These are phyloP conservation scores for Phainopepla nitens DNA, from an alignment of 2,113 vertebrate genomes.

Conservation along the genomic window DNA sequence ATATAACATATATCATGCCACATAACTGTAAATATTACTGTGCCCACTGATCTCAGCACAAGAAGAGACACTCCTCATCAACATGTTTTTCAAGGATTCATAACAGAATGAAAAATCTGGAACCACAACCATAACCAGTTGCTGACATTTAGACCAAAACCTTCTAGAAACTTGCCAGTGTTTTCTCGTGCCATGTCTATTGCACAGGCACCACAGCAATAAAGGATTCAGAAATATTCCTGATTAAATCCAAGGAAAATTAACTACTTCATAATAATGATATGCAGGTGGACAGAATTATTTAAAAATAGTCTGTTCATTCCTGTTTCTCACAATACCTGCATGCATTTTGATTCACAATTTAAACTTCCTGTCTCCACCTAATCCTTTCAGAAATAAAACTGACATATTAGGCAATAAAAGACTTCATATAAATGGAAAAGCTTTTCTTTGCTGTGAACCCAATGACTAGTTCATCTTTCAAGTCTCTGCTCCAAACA, in stretches of 20 bases:
- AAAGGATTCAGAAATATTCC: background rate
- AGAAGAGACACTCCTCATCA: background rate
- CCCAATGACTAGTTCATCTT: background rate
- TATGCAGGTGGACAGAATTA: background rate
- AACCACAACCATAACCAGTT: background rate
- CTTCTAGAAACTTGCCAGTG: background rate
- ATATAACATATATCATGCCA: background rate
- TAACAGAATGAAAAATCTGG: background rate
- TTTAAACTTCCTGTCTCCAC: background rate
- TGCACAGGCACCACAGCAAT: background rate
- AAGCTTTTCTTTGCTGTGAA: background rate
- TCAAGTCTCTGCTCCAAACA: background rate
- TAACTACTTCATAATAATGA: background rate
- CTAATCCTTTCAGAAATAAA: conserved; percentile 1
- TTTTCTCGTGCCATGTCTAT: background rate
- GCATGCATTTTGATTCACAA: background rate
- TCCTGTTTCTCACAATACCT: background rate
- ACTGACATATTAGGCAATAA: background rate
- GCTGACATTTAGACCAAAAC: background rate
- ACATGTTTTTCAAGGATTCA: background rate
- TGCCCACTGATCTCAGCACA: background rate
- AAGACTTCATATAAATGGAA: background rate
- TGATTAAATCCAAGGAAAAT: background rate
- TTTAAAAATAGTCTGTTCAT: background rate
- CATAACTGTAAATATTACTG: background rate